Evolutionary conservation across 2,797 vertebrate genomes (phyloP), one percentile per base, ranked within the genome.

Genomic region (Eleutherodactylus coqui): DNA sequence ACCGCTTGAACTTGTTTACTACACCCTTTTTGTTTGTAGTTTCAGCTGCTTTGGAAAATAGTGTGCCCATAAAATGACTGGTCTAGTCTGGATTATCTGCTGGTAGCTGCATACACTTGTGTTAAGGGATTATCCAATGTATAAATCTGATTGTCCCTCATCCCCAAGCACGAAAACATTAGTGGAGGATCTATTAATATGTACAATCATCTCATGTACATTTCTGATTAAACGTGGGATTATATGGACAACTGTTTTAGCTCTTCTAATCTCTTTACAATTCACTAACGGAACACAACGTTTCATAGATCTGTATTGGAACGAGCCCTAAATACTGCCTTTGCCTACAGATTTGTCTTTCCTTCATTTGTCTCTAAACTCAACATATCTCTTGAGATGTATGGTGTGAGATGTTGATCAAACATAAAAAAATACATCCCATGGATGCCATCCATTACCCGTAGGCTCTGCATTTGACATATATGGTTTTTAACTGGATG

Each of bases 1-100:
- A 36, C 55, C 49, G 29, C 14, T 69, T 78, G 16, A 55, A 70
- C 75, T 79, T 69, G 34, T 84, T 77, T 67, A 51, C 21, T 3
- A 64, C 21, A 43, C 45, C 38, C n/a, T 38, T 38, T n/a, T 17
- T 70, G 64, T 21, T 19, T 78, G 6, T 78, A 78, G 78, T 32
- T 79, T 36, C 36, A 60, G 76, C 17, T 47, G n/a, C 32, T 55
- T 78, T 55, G 51, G 51, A 27, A 24, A 41, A 62, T 16, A 21
- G 21, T 41, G 49, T 11, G 13, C 24, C 34, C 21, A 36, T 72
- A 36, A 55, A 82, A 82, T n/a, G 19, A 36, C 0, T 67, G 29
- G 43, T 36, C 27, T 34, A 1, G 7, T 32, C 64, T 14, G 4
- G 45, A 38, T 70, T 45, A 29, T 82, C 47, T 32, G 21, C 14